Conservation (phyloP, 2,888 invertebrate genomes). For the Pseudococcus jackbeardsleyi region DNA sequence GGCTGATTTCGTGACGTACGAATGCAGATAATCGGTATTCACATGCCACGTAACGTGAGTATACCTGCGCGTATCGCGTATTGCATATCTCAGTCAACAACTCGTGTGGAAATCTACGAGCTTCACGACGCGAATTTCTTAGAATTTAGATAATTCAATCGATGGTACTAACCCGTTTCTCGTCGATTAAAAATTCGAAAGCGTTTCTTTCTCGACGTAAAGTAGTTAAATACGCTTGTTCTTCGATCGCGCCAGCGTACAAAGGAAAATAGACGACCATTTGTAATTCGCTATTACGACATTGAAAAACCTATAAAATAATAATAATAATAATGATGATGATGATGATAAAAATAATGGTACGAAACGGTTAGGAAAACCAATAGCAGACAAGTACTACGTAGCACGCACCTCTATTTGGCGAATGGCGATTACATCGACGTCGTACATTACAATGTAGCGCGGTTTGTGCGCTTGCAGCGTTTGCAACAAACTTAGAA, state of each 20-base stretch:
- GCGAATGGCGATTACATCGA: constrained; percentile 87
- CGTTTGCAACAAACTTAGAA: constrained; percentile 78
- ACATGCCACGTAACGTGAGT: no score
- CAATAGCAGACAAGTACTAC: not conserved
- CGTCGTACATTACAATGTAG: constrained; percentile 91
- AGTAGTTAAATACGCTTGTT: constrained; percentile 93
- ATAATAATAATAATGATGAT: no score
- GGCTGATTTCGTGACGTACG: no score
- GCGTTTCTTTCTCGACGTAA: constrained; percentile 93
- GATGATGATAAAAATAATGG: no score
- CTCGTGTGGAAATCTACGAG: no score
- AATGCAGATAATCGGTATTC: no score
- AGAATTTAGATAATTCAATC: not conserved
- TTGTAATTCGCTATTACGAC: constrained; percentile 71
- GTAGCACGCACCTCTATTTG: constrained; percentile 85
- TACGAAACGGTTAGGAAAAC: not conserved
- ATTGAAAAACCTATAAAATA: constrained; percentile 78
- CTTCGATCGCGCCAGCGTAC: constrained; percentile 94
- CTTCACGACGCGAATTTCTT: no score
- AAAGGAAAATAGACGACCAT: constrained; percentile 89
- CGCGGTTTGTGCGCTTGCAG: constrained; percentile 74
- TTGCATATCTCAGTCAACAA: no score
- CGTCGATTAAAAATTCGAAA: constrained; percentile 91
- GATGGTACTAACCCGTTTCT: constrained; percentile 78
- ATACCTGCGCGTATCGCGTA: no score